Evolutionary conservation across 2,888 invertebrate genomes (phyloP).

Genomic region (Toxonevra muliebris): DNA sequence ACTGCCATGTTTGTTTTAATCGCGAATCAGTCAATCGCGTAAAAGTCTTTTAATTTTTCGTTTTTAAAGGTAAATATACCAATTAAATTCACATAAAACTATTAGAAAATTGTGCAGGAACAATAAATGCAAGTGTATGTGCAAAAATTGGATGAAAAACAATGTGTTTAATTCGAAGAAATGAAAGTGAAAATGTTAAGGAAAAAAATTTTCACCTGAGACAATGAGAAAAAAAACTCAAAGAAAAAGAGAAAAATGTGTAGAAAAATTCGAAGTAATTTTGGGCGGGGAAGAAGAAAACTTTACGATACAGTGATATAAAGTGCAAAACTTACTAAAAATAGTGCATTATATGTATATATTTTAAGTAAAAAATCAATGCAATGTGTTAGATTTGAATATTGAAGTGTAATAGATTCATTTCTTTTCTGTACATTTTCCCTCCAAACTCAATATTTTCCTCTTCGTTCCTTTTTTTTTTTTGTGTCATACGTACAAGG

Average conservation of each 20-base stretch:
- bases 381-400: too few relatives aligned
- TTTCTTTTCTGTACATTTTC: conserved; percentile 8
- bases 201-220: conserved; percentile 41
- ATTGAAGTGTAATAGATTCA: too few relatives aligned
- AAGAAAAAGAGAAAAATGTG: conserved; percentile 23
- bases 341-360: too few relatives aligned
- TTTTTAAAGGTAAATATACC: conserved; percentile 51
- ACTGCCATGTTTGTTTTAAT: conserved; percentile 50
- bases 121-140: conserved; percentile 18
- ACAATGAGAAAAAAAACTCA: conserved; percentile 17
- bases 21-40: conserved; percentile 51
- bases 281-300: conserved; percentile 3
- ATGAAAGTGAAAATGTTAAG: conserved; percentile 33
- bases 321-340: too few relatives aligned
- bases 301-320: conserved; percentile 4
- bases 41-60: conserved; percentile 47
- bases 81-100: conserved; percentile 20
- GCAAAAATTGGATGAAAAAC: conserved; percentile 27
- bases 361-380: too few relatives aligned
- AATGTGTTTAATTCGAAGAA: conserved; percentile 22
- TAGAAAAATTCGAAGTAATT: conserved; percentile 10
- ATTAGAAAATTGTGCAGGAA: conserved; percentile 25
- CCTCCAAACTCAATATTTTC: neutral
- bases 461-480: conserved; percentile 29
- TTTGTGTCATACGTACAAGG: conserved; percentile 45